A percentile compares a stretch with the other conserved stretches of the same genome.
Conservation (phyloP, 2,113 vertebrate species). For the Sinocyclocheilus rhinocerous region DNA sequence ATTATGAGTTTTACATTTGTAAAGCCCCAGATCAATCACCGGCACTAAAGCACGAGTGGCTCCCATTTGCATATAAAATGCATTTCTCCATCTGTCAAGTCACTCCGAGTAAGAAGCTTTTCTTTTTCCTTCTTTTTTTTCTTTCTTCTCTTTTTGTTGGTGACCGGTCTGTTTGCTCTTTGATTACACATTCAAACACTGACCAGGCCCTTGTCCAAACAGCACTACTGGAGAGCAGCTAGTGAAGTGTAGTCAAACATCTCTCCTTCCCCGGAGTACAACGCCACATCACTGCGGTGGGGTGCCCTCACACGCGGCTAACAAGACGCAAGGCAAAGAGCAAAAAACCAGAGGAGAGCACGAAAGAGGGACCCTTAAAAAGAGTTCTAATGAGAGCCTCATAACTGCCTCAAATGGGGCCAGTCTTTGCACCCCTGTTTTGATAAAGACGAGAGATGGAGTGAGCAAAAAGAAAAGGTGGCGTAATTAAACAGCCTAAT, state of each 20-base stretch:
- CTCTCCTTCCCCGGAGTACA: constrained; percentile 61
- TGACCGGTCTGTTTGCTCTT: constrained; percentile 55
- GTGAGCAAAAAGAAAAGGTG: constrained; percentile 77
- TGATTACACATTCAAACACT: constrained; percentile 65
- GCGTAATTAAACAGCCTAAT: constrained; percentile 98
- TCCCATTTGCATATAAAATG: constrained; percentile 62
- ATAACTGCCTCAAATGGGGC: constrained; percentile 60
- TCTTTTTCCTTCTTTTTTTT: constrained; percentile 15
- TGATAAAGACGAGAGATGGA: constrained; percentile 73
- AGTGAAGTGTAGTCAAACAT: constrained; percentile 68
- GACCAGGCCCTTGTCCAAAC: constrained; percentile 54
- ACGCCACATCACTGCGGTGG: constrained; percentile 60
- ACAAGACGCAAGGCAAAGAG: constrained; percentile 55
- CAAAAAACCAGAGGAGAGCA: constrained; percentile 60
- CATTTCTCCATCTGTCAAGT: constrained; percentile 63
- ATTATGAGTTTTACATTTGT: constrained; percentile 56
- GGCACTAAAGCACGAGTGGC: constrained; percentile 38
- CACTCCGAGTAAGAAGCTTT: constrained; percentile 49
- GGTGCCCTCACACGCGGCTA: constrained; percentile 56
- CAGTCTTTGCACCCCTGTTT: constrained; percentile 70
- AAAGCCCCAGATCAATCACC: constrained; percentile 47
- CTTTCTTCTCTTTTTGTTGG: constrained; percentile 60
- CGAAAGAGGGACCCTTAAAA: constrained; percentile 44
- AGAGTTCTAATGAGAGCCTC: constrained; percentile 59
- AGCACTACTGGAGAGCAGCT: constrained; percentile 55